Base-by-base conservation (phyloP, 2,113 vertebrate genomes). In the Coptodon rendalli region DNA sequence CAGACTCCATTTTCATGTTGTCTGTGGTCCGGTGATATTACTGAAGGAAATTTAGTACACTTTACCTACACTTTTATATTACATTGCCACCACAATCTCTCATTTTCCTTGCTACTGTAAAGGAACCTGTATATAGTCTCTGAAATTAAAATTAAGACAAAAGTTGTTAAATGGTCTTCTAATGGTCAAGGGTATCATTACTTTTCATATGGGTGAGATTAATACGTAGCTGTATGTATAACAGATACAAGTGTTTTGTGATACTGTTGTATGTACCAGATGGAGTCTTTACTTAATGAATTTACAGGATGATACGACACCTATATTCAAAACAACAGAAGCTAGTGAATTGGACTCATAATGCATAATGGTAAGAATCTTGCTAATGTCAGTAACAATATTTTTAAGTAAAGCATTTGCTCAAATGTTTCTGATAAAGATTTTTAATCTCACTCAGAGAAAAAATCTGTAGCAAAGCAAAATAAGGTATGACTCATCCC, bases 131-230 rank as follows among this genome's bases (percentile, higher is more conserved):
- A 2, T 82, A 19, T 56, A 68, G 24, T 78, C 27, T 19, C 10
- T 80, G 52, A 71, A 43, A 43, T 40, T 79, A 54, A 68, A 84
- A 78, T 66, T 6, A 40, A 76, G 12, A 9, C 8, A 36, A 9
- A 53, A 29, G 79, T 73, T 89, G 71, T 89, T 88, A 27, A 83
- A 78, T 27, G 76, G 89, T 93, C 85, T 50, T 40, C 43, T 79
- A 6, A 12, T 54, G 91, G 82, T 91, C 82, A 91, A 24, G 29
- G 79, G 79, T 90, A 68, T 94, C 86, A 89, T 92, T 86, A 78
- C 34, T 91, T 81, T 91, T 90, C 24, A 92, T 91, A 80, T 79
- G 63, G 89, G 83, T 85, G 82, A 71, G 83, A 88, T 89, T 89
- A 57, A 54, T 86, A 8, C 71, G 53, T 36, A 82, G 48, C 81